These are phyloP conservation scores for Glossosoma conforme DNA, from an alignment of 1,140 invertebrate species.

Conservation along the genomic window DNA sequence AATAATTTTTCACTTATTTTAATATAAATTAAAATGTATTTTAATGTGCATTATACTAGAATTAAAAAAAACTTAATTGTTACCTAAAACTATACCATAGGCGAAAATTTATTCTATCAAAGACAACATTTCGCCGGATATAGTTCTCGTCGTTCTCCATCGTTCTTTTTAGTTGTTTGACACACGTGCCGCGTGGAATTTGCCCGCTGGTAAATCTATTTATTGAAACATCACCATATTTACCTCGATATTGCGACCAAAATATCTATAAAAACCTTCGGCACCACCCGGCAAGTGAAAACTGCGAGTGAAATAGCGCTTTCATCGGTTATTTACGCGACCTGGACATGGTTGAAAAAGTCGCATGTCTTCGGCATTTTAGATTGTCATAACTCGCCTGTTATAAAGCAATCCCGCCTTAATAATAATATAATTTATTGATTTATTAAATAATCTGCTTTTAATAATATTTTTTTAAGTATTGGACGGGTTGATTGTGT, in stretches of 20 bases:
- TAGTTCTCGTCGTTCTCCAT: neutral
- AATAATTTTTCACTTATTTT: neutral
- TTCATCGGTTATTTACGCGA: neutral
- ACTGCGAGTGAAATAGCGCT: neutral
- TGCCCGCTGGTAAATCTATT: conserved; percentile 43
- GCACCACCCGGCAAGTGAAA: neutral
- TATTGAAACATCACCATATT: neutral
- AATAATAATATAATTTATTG: no score
- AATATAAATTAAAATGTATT: neutral
- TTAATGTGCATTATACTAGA: neutral
- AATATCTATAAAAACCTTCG: neutral
- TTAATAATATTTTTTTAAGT: no score
- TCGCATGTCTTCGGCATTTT: no score
- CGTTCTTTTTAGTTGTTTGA: conserved; percentile 35
- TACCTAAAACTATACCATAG: neutral
- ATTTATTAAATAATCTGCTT: no score
- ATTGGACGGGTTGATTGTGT: no score
- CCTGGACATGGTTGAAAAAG: no score
- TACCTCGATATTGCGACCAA: neutral
- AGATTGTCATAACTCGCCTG: no score
- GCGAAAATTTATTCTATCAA: neutral
- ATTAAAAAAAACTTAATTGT: neutral
- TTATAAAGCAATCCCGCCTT: no score
- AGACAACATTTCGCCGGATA: conserved; percentile 10
- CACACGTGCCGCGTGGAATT: conserved; percentile 52